Evolutionary conservation across 2,888 invertebrate species (phyloP), one percentile per base, ranked within the genome.

Genomic region (Protula sp.): DNA sequence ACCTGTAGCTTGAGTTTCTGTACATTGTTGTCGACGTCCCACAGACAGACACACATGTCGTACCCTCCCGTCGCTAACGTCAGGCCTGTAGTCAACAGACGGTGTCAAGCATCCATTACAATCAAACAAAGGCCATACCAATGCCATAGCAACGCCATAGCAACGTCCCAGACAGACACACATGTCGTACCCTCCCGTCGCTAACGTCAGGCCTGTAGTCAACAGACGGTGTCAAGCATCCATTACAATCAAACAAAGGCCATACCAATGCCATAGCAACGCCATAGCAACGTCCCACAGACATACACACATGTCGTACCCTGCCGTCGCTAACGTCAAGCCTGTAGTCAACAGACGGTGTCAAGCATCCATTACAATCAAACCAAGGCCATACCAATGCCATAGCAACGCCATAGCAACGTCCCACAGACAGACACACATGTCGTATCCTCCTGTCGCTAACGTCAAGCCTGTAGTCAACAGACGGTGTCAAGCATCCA

Each of bases 221-320:
- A n/a, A n/a, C n/a, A n/a, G n/a, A n/a, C n/a, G n/a, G n/a, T n/a
- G n/a, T n/a, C n/a, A n/a, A n/a, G n/a, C n/a, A n/a, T n/a, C n/a
- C n/a, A n/a, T n/a, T n/a, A n/a, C n/a, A n/a, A n/a, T n/a, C n/a
- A n/a, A n/a, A n/a, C n/a, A n/a, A n/a, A n/a, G n/a, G n/a, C n/a
- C n/a, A n/a, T n/a, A n/a, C n/a, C n/a, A n/a, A n/a, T n/a, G n/a
- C n/a, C n/a, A n/a, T n/a, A n/a, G n/a, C n/a, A n/a, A n/a, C n/a
- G n/a, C n/a, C n/a, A n/a, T n/a, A n/a, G n/a, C n/a, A n/a, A 75
- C 69, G 65, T 81, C 80, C 81, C 80, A 81, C 22, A 81, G 71
- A 1, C 75, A 73, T 30, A 81, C 69, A 28, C 71, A 73, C 26
- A 69, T 68, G 65, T 81, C 81, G 68, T 76, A 81, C 4, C 78